Conservation (phyloP, 2,113 vertebrate genomes). For the Thunnus maccoyii region DNA sequence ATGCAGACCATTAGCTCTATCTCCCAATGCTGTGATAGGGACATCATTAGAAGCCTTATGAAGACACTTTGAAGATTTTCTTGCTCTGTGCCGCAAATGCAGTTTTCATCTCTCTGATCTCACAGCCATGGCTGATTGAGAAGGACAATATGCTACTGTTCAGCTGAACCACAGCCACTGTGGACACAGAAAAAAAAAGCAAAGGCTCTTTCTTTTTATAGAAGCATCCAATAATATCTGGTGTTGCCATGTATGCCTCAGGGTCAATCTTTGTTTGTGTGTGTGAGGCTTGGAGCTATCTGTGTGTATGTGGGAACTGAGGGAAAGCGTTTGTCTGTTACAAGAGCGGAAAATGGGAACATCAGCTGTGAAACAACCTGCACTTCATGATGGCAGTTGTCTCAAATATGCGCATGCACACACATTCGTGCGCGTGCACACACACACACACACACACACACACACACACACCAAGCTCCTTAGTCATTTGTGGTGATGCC, state of each 20-base stretch:
- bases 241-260: constrained; percentile 73
- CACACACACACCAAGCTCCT: background rate
- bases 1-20: constrained; percentile 61
- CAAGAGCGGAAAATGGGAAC: constrained; percentile 55
- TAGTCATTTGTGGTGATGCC: constrained; percentile 52
- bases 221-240: constrained; percentile 78
- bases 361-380: constrained; percentile 60
- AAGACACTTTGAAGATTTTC: constrained; percentile 69
- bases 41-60: constrained; percentile 62
- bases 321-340: constrained; percentile 63
- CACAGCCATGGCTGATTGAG: constrained; percentile 55
- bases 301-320: constrained; percentile 47
- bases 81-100: constrained; percentile 52
- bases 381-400: constrained; percentile 18
- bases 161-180: constrained; percentile 48
- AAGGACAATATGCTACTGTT: constrained; percentile 71
- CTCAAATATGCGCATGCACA: constrained; percentile 4
- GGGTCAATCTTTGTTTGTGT: constrained; percentile 50
- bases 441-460: background rate
- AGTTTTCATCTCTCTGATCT: constrained; percentile 65
- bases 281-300: constrained; percentile 28
- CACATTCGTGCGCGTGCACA: background rate
- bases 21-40: constrained; percentile 45
- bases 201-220: constrained; percentile 74
- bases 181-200: constrained; percentile 57